Evolutionary conservation across 2,888 invertebrate genomes (phyloP), one percentile per base, ranked within the genome.

Genomic region (Lissonota sp.): DNA sequence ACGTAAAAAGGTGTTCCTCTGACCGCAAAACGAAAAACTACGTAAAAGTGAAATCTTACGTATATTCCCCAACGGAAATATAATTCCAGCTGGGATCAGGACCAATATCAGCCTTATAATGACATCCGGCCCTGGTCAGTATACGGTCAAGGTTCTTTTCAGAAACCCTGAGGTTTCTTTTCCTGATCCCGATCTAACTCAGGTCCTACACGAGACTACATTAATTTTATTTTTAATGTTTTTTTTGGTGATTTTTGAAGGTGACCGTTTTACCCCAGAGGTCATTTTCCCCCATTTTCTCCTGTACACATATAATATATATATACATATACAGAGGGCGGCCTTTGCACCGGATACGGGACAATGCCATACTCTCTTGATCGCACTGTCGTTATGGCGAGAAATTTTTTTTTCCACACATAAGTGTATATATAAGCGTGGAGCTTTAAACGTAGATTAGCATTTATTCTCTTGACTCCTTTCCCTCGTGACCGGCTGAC

Each of bases 271-370:
- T 26, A 26, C 3, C 26, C 26, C 26, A 26, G 1, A 26, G 26
- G 26, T 3, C 26, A 26, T 26, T 26, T 26, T 26, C 26, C 26
- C 26, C 26, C 3, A 26, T 53, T 53, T 53, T 4, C 14, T 12
- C 6, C 6, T 53, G 7, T 53, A 53, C 14, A 53, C 12, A 16
- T 53, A 53, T 51, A 51, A 12, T 14, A 51, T 51, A 6, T 3
- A 6, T 46, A 6, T 64, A 44, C 60, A 63, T 49, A 26, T 58
- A 72, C 67, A 66, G 16, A 39, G 39, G 26, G 51, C 57, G 73
- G 51, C 58, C 42, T 73, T 69, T 74, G 42, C 74, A 79, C 79
- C 79, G 79, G 79, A 79, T 79, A 75, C 74, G 70, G 70, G 51
- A 79, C 74, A 79, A 79, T 79, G 60, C 79, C 44, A 39, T 66